phyloP scores from a whole-genome alignment of 2,888 invertebrate species.

The Buathra laborator region DNA sequence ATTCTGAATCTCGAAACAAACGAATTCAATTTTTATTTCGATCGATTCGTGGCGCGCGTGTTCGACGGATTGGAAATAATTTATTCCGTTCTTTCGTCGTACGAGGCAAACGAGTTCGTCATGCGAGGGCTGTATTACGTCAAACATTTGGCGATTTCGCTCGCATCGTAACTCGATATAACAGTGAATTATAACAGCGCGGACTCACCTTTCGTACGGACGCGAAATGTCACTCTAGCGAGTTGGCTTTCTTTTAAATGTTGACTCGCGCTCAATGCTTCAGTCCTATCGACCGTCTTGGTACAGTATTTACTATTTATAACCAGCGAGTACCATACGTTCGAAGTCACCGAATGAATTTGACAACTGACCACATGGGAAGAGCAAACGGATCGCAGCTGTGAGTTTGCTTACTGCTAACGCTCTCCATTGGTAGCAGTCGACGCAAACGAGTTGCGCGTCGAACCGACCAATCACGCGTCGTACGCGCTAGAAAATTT shows the following conservation, averaged over 20 bases:
- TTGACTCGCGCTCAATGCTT: conserved; percentile 24
- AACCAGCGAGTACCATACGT: conserved; percentile 7
- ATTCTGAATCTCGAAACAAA: not conserved
- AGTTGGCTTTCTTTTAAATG: conserved; percentile 28
- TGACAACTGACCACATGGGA: conserved; percentile 56
- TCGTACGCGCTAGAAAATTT: conserved; percentile 5
- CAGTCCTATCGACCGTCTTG: not conserved
- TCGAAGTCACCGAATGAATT: conserved; percentile 45
- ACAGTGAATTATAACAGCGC: not conserved
- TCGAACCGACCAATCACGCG: not conserved
- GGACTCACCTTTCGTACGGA: conserved; percentile 11
- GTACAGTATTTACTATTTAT: conserved; percentile 28
- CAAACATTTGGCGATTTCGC: conserved; percentile 9
- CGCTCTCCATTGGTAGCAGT: conserved; percentile 23
- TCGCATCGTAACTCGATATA: not conserved
- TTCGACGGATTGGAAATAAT: conserved; percentile 14
- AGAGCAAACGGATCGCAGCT: conserved; percentile 1
- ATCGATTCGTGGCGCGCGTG: not conserved
- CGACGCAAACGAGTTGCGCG: conserved; percentile 33
- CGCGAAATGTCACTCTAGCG: not conserved
- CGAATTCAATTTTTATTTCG: not conserved
- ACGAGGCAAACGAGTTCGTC: not conserved
- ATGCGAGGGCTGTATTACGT: not conserved
- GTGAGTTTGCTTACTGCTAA: not conserved
- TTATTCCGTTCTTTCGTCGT: not conserved